Percentiles rank a stretch among this genome's conserved stretches.
Conservation (phyloP, 2,113 vertebrate species). For the Pandion haliaetus region DNA sequence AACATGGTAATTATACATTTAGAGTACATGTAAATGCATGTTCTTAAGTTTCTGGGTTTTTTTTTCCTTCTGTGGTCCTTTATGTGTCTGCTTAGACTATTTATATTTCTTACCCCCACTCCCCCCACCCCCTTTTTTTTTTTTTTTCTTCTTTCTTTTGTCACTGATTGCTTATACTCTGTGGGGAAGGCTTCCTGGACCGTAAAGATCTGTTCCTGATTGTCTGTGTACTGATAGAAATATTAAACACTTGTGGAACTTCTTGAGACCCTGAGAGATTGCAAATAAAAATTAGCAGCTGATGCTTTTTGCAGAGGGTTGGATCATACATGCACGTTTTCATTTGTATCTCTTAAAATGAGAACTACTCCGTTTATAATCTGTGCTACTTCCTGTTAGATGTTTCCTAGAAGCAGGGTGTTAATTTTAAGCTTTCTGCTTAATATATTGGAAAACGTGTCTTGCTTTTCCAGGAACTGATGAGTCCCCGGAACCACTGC, state of each 20-base stretch:
- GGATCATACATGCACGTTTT: neutral
- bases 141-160: neutral
- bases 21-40: neutral
- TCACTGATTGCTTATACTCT: neutral
- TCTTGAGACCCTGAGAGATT: neutral
- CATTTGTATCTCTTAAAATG: neutral
- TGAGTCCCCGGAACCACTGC: slow-evolving; percentile 97
- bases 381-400: neutral
- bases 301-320: neutral
- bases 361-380: neutral
- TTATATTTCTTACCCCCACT: neutral
- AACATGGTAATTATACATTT: neutral
- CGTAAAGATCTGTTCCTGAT: neutral
- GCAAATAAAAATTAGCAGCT: neutral
- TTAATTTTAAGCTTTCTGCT: slow-evolving; percentile 12
- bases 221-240: neutral
- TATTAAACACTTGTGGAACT: neutral
- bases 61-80: neutral
- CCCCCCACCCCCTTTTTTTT: too few relatives aligned
- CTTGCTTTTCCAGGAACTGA: slow-evolving; percentile 87
- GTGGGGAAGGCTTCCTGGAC: neutral
- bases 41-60: neutral
- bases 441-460: neutral
- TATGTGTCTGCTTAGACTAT: neutral
- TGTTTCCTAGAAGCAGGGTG: slow-evolving; percentile 39